These are phyloP conservation scores for Ditylenchus dipsaci DNA, from an alignment of 1,140 invertebrate genomes.

Conservation along the genomic window DNA sequence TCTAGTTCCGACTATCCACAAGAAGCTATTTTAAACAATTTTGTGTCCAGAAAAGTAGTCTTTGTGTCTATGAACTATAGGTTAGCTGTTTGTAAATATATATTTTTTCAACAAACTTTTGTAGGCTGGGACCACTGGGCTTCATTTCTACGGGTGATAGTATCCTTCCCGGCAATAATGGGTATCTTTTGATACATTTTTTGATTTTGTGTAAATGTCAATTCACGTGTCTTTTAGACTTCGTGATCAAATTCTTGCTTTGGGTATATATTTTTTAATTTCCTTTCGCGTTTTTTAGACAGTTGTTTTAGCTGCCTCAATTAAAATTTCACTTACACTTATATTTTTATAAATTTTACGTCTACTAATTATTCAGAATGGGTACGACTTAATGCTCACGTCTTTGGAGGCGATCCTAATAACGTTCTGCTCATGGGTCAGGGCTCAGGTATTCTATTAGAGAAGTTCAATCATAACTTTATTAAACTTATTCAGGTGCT, in stretches of 20 bases:
- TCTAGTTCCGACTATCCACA: constrained; percentile 52
- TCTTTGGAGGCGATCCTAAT: constrained; percentile 85
- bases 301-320: no score
- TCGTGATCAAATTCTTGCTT: constrained; percentile 87
- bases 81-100: constrained; percentile 60
- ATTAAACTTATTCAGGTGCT: constrained; percentile 66
- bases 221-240: constrained; percentile 58
- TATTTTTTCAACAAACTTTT: neutral
- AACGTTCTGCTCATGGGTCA: constrained; percentile 86
- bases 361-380: no score
- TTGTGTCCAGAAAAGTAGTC: constrained; percentile 80
- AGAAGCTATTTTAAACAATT: constrained; percentile 56
- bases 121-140: constrained; percentile 28
- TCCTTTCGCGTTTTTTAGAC: no score
- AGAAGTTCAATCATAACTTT: no score
- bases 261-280: constrained; percentile 55
- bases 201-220: no score
- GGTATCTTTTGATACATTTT: no score
- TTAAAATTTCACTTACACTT: no score
- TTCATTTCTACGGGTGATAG: constrained; percentile 68
- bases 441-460: constrained; percentile 64
- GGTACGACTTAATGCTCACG: constrained; percentile 71
- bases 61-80: constrained; percentile 96
- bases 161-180: constrained; percentile 89
- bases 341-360: no score